Conservation (phyloP, 1,140 invertebrate genomes). For the Musca domestica region DNA sequence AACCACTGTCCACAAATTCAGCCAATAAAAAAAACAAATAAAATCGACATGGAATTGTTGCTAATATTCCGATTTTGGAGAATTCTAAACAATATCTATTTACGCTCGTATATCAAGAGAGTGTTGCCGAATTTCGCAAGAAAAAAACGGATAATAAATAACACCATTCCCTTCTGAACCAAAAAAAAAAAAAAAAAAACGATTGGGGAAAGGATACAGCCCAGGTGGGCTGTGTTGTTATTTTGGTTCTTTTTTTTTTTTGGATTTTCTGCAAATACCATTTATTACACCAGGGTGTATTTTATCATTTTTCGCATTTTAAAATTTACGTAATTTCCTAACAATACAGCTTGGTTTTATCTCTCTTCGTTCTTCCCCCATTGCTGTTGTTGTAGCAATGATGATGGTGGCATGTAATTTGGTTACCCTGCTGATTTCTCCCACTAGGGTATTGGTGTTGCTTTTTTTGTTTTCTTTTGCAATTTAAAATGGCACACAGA, state of each 20-base stretch:
- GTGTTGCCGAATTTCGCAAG: no score
- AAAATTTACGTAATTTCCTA: background rate
- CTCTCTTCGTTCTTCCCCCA: background rate
- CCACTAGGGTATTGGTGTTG: background rate
- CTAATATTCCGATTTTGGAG: no score
- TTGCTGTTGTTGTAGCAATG: background rate
- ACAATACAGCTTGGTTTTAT: background rate
- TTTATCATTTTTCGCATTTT: constrained; percentile 25
- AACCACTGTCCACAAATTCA: no score
- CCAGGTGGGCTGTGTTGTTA: background rate
- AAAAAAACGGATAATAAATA: no score
- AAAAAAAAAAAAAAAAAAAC: no score
- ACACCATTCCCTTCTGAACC: no score
- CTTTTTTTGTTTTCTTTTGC: background rate
- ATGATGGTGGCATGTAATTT: no score
- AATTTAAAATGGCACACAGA: background rate
- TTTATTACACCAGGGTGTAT: constrained; percentile 25
- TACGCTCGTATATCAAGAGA: no score
- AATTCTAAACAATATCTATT: no score
- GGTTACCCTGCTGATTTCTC: background rate
- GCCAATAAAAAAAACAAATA: no score
- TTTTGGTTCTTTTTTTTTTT: background rate
- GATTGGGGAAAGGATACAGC: background rate
- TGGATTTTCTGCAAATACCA: constrained; percentile 11
- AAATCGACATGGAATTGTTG: no score